These are phyloP conservation scores for Scatophagus argus DNA, from an alignment of 2,113 vertebrate genomes.

Conservation along the genomic window DNA sequence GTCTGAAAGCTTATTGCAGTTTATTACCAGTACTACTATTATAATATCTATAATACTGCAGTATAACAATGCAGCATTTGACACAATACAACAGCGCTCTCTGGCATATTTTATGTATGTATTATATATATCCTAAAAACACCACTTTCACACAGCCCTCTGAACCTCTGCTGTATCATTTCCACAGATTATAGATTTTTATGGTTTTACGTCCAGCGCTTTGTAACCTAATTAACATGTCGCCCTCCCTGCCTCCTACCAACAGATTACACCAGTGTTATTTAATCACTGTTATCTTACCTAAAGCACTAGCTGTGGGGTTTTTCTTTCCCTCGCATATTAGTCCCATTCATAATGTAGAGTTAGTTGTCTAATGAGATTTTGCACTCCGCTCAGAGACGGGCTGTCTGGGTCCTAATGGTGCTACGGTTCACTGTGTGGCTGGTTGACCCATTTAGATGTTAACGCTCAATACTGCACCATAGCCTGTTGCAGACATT, in stretches of 20 bases:
- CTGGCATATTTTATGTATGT: neutral
- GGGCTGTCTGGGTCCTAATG: constrained; percentile 67
- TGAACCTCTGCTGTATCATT: constrained; percentile 38
- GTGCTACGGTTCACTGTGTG: constrained; percentile 53
- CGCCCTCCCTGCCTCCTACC: constrained; percentile 28
- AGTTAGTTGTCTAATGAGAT: constrained; percentile 55
- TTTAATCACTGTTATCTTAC: constrained; percentile 60
- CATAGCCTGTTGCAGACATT: constrained; percentile 16
- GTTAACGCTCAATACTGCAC: constrained; percentile 72
- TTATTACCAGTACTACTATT: neutral
- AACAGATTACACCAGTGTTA: constrained; percentile 48
- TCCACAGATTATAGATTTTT: constrained; percentile 58
- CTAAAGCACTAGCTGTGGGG: constrained; percentile 33
- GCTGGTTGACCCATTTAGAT: constrained; percentile 82
- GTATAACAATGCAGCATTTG: neutral
- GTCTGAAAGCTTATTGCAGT: neutral
- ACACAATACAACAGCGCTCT: no score
- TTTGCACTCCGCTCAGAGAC: constrained; percentile 48
- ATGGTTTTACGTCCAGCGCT: constrained; percentile 50
- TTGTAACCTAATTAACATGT: constrained; percentile 71
- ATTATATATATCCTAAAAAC: constrained; percentile 18
- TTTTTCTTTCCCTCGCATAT: constrained; percentile 21
- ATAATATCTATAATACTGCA: neutral
- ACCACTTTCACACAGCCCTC: constrained; percentile 15
- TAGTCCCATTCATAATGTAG: constrained; percentile 48